Base-by-base conservation (phyloP, 2,113 vertebrate genomes). In the Hemiprocne comata region DNA sequence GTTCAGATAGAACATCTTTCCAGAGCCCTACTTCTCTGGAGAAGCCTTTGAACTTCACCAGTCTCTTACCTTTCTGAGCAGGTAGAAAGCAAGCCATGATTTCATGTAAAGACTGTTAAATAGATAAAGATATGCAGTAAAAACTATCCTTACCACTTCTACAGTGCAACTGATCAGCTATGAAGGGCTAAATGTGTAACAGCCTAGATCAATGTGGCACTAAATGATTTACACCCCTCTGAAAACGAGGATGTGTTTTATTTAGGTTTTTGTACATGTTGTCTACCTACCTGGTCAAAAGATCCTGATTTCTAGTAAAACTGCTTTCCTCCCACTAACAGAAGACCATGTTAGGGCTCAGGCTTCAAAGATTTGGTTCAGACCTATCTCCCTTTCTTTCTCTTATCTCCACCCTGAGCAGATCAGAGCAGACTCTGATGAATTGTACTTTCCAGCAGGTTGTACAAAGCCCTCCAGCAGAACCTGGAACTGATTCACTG, bases 401-500 rank as follows among this genome's bases (percentile, higher is more conserved):
- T 76, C 53, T 95, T 97, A 92, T 95, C 90, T 93, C 69, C 24
- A 20, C 6, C 9, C 38, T 1, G 11, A 89, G 71, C 31, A 87
- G 42, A 87, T 77, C 34, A 40, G 67, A 57, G 42, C 40, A 58
- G 66, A 9, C 31, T 64, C 66, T 29, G 66, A 73, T 36, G 54
- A 87, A 67, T 8, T 88, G 76, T 75, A 74, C 67, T 95, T 95
- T 94, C 85, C 93, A 93, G 55, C 38, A 64, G 84, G 34, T 61
- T 40, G 26, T 61, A 85, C 65, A 33, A 75, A 95, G 64, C 53
- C 75, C 64, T 74, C 67, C 88, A 93, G 40, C 11, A 83, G 85
- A 88, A 9, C 13, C 38, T 13, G 0, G 78, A 97, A 94, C 93
- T 88, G 85, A 80, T 84, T 93, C 75, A 57, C 72, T 66, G 81